phyloP scores from a whole-genome alignment of 2,113 vertebrate genomes.

The Onychostruthus taczanowskii region DNA sequence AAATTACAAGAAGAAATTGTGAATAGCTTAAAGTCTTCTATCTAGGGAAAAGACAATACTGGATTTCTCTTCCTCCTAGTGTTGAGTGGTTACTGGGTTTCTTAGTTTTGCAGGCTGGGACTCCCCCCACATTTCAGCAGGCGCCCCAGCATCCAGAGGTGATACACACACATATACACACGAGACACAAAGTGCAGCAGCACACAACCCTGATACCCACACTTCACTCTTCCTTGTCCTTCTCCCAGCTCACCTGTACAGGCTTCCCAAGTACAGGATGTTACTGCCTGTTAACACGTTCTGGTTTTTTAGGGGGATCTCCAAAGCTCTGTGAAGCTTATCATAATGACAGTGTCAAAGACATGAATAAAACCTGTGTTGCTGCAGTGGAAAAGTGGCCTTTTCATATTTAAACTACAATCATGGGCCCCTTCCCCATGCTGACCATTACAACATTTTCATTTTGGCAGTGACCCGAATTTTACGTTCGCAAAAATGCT shows the following conservation, averaged over 20 bases:
- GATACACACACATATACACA: background rate
- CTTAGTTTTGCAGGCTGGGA: background rate
- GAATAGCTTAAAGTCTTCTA: background rate
- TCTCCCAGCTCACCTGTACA: background rate
- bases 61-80: background rate
- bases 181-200: accelerated
- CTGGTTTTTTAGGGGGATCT: background rate
- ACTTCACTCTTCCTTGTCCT: background rate
- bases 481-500: background rate
- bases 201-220: background rate
- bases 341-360: background rate
- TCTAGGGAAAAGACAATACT: background rate
- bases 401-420: background rate
- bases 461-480: background rate
- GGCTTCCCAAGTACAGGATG: background rate
- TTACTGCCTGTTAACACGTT: background rate
- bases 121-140: background rate
- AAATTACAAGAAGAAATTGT: background rate
- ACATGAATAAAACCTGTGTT: background rate
- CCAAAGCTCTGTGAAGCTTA: background rate
- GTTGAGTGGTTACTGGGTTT: background rate
- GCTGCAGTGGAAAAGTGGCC: background rate
- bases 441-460: background rate
- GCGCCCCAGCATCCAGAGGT: background rate
- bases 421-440: background rate